Conservation (phyloP, 1,140 invertebrate species). For the Helicoverpa armigera region DNA sequence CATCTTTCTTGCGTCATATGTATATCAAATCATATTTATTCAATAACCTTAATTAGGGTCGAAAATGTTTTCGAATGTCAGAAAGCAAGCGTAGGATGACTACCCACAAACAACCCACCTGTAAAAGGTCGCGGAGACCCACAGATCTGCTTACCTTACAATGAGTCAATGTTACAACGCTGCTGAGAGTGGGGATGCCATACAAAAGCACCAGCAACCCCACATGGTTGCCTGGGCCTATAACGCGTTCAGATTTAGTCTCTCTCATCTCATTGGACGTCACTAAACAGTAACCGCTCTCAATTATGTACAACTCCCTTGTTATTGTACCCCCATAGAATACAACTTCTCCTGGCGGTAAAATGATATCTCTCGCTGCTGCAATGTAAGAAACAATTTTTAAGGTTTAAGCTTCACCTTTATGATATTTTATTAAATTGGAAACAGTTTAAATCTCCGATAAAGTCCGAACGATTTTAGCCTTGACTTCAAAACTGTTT, state of each 20-base stretch:
- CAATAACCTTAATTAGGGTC: slow-evolving; percentile 22
- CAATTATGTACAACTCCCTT: slow-evolving; percentile 81
- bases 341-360: slow-evolving; percentile 83
- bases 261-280: slow-evolving; percentile 71
- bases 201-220: slow-evolving; percentile 78
- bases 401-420: not conserved
- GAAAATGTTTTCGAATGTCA: slow-evolving; percentile 3
- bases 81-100: slow-evolving; percentile 28
- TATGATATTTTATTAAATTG: not conserved
- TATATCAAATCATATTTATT: not conserved
- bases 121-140: slow-evolving; percentile 20
- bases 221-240: slow-evolving; percentile 79
- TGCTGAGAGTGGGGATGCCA: slow-evolving; percentile 77
- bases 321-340: slow-evolving; percentile 80
- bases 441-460: not conserved
- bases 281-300: slow-evolving; percentile 81
- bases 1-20: slow-evolving; percentile 14
- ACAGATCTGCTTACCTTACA: slow-evolving; percentile 72
- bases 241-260: slow-evolving; percentile 69
- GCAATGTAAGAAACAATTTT: slow-evolving; percentile 23
- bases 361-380: slow-evolving; percentile 78
- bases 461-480: not conserved
- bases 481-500: slow-evolving; percentile 8
- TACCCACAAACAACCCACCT: slow-evolving; percentile 19
- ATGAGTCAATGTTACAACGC: slow-evolving; percentile 81